These are phyloP conservation scores for Coronaproctus castanopsis DNA, from an alignment of 2,888 invertebrate species.

Conservation along the genomic window DNA sequence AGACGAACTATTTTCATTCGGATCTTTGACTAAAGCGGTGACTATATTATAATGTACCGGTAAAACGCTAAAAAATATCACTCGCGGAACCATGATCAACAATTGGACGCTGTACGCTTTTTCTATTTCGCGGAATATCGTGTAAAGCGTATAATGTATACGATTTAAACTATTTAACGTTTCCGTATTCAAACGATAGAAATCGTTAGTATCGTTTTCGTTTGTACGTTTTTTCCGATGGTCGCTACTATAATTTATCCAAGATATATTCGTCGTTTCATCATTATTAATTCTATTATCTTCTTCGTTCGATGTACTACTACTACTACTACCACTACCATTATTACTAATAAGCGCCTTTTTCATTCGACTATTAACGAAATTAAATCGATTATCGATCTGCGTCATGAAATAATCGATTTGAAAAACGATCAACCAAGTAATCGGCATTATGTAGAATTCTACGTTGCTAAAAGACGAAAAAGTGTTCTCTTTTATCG, in stretches of 20 bases:
- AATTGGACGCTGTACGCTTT: slow-evolving; percentile 13
- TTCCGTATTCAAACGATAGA: not conserved
- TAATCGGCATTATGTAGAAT: slow-evolving; percentile 14
- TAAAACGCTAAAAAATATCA: slow-evolving; percentile 14
- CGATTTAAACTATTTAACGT: slow-evolving; percentile 7
- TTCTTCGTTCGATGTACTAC: not conserved
- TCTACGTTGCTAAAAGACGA: slow-evolving; percentile 13
- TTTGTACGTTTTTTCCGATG: too few species aligned
- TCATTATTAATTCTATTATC: not conserved
- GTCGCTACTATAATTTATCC: slow-evolving; percentile 9
- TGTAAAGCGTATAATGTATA: slow-evolving; percentile 12
- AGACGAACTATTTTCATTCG: slow-evolving; percentile 1
- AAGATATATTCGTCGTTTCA: slow-evolving; percentile 3
- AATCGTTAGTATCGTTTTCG: too few species aligned
- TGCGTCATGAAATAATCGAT: slow-evolving; percentile 13
- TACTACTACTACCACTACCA: not conserved
- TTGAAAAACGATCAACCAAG: slow-evolving; percentile 15
- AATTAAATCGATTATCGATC: slow-evolving; percentile 11
- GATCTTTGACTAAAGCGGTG: slow-evolving; percentile 12
- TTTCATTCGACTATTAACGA: slow-evolving; percentile 13
- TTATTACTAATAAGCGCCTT: not conserved
- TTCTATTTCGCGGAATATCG: slow-evolving; percentile 11
- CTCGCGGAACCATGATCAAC: slow-evolving; percentile 12
- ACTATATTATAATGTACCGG: slow-evolving; percentile 16
- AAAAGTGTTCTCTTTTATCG: slow-evolving; percentile 11